A percentile compares a stretch with the other conserved stretches of the same genome.
phyloP scores from a whole-genome alignment of 2,888 invertebrate genomes.

The Nemotelus pantherinus region DNA sequence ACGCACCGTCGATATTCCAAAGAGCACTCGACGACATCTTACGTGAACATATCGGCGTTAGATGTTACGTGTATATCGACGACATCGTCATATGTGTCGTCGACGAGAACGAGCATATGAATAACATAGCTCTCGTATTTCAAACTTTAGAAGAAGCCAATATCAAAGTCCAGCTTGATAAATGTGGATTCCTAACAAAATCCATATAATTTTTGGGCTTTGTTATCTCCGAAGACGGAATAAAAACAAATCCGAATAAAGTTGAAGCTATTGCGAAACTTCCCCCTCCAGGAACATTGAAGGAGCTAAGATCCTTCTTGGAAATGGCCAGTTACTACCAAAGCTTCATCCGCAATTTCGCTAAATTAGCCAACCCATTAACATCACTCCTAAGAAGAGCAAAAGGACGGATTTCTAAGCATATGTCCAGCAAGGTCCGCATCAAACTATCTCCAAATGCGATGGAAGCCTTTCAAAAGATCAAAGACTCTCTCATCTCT shows the following conservation, averaged over 20 bases:
- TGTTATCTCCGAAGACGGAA: slow-evolving; percentile 52
- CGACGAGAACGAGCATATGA: neutral
- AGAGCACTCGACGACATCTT: slow-evolving; percentile 23
- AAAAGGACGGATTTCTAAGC: slow-evolving; percentile 22
- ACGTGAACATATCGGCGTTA: slow-evolving; percentile 1
- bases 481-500: neutral
- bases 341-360: slow-evolving; percentile 11
- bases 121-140: slow-evolving; percentile 16
- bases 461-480: neutral
- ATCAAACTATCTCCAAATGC: too few relatives aligned
- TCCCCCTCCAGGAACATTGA: neutral
- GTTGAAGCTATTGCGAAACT: neutral
- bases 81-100: slow-evolving; percentile 14
- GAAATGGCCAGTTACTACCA: slow-evolving; percentile 18
- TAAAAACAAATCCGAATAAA: slow-evolving; percentile 53
- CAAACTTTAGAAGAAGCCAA: slow-evolving; percentile 50
- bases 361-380: slow-evolving; percentile 6
- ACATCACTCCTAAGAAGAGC: slow-evolving; percentile 25
- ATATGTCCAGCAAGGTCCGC: neutral
- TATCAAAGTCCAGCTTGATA: slow-evolving; percentile 54
- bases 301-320: slow-evolving; percentile 15
- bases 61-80: slow-evolving; percentile 23
- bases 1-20: slow-evolving; percentile 20
- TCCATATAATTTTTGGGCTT: slow-evolving; percentile 58
- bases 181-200: slow-evolving; percentile 55